Percentiles rank a stretch among this genome's conserved stretches.
These are phyloP conservation scores for Bradynema listronoti DNA, from an alignment of 1,140 invertebrate genomes.

Conservation along the genomic window DNA sequence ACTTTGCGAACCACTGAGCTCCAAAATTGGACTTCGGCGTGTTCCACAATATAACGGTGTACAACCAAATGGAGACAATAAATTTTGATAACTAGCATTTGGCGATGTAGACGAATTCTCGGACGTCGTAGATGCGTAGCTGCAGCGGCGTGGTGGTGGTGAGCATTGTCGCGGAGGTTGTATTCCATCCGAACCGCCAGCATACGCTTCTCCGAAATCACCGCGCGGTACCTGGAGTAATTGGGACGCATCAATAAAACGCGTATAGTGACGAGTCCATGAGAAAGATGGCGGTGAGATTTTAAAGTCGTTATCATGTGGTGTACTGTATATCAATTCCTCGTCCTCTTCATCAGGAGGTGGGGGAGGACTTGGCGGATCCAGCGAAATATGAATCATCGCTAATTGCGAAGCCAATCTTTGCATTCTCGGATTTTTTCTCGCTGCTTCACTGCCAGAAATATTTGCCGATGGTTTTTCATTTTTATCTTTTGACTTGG, in stretches of 20 bases:
- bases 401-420: slow-evolving; percentile 38
- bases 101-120: slow-evolving; percentile 41
- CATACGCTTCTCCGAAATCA: slow-evolving; percentile 18
- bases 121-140: slow-evolving; percentile 35
- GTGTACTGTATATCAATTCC: too few species aligned
- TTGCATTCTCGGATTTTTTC: slow-evolving; percentile 30
- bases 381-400: slow-evolving; percentile 39
- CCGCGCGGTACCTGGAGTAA: slow-evolving; percentile 32
- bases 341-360: slow-evolving; percentile 17
- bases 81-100: slow-evolving; percentile 35
- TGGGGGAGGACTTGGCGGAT: slow-evolving; percentile 41
- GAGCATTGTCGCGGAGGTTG: slow-evolving; percentile 31
- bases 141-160: slow-evolving; percentile 41
- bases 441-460: too few species aligned
- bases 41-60: too few species aligned
- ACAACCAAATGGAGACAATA: slow-evolving; percentile 13
- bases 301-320: too few species aligned
- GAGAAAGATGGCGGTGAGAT: too few species aligned
- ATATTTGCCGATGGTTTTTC: too few species aligned
- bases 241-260: slow-evolving; percentile 16
- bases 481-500: too few species aligned
- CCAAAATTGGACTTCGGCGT: neutral
- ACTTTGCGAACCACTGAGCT: neutral
- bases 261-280: too few species aligned
- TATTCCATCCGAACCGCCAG: too few species aligned